A percentile compares a stretch with the other conserved stretches of the same genome.
phyloP scores from a whole-genome alignment of 1,140 invertebrate species.

The Nymphalis io region DNA sequence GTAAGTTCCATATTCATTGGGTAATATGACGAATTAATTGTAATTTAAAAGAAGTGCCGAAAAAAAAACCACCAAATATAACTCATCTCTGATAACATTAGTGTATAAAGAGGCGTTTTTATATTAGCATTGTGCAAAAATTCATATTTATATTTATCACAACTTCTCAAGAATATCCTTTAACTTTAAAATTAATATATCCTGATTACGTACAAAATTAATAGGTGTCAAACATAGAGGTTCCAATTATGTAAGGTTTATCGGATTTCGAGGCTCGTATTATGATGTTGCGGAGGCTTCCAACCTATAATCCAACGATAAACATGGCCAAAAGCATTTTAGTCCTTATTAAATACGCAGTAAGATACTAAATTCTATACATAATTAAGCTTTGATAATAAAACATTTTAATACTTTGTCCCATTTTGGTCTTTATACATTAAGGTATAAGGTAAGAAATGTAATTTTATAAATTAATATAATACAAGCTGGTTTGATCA shows the following conservation, averaged over 20 bases:
- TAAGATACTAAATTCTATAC: not conserved
- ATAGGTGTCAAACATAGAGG: conserved; percentile 30
- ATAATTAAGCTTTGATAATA: not conserved
- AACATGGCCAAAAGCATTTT: not conserved
- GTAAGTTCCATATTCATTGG: too few species aligned
- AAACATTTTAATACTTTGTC: not conserved
- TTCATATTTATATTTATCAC: too few species aligned
- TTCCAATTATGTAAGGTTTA: conserved; percentile 30
- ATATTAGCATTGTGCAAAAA: too few species aligned
- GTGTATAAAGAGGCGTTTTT: too few species aligned
- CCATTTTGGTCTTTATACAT: not conserved
- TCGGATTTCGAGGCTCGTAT: conserved; percentile 23
- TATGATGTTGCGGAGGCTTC: conserved; percentile 25
- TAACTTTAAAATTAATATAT: not conserved
- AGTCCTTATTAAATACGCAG: not conserved
- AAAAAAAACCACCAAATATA: too few species aligned
- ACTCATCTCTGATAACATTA: too few species aligned
- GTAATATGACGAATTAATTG: too few species aligned
- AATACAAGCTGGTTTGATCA: conserved; percentile 1
- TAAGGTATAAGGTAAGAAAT: conserved; percentile 1
- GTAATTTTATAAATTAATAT: not conserved
- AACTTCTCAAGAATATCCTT: not conserved
- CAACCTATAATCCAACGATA: conserved; percentile 9
- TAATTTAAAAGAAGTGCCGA: too few species aligned
- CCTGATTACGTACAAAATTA: conserved; percentile 23